Conservation (phyloP, 37 sponge, comb jelly and placozoan species). For the Sycon ciliatum region DNA sequence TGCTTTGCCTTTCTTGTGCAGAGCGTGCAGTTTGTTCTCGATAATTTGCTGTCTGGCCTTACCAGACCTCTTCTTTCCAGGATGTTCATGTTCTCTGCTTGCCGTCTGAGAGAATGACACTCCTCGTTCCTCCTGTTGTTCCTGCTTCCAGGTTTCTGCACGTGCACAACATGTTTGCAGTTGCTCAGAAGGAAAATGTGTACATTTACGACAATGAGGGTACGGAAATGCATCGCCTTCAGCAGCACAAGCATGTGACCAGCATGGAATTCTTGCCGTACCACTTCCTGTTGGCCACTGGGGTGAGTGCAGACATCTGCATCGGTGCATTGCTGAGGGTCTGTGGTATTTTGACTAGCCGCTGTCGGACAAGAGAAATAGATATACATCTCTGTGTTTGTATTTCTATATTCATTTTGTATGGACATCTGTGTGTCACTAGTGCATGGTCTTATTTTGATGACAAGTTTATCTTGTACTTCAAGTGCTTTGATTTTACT, state of each 20-base stretch:
- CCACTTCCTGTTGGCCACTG: conserved; percentile 94
- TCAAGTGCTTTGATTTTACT: neutral
- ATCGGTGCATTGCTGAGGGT: too few species aligned
- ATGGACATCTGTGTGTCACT: too few species aligned
- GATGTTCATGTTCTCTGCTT: neutral
- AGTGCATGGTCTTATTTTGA: neutral
- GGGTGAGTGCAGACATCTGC: conserved; percentile 44
- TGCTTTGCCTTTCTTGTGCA: too few species aligned
- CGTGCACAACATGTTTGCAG: conserved; percentile 91
- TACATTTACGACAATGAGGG: conserved; percentile 91
- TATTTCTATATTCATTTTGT: too few species aligned
- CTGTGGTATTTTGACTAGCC: too few species aligned
- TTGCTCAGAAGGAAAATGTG: conserved; percentile 89
- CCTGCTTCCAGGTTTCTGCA: conserved; percentile 62
- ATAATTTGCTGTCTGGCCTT: too few species aligned
- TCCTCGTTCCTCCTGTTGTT: neutral
- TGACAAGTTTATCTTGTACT: neutral
- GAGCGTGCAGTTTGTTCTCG: too few species aligned
- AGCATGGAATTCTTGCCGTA: conserved; percentile 82
- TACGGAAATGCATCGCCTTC: conserved; percentile 83
- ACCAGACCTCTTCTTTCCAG: neutral
- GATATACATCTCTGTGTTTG: too few species aligned
- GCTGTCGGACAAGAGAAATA: too few species aligned
- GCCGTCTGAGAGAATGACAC: neutral
- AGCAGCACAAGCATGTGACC: conserved; percentile 57